Base-by-base conservation (phyloP, 2,113 vertebrate genomes). In the Thunnus maccoyii region DNA sequence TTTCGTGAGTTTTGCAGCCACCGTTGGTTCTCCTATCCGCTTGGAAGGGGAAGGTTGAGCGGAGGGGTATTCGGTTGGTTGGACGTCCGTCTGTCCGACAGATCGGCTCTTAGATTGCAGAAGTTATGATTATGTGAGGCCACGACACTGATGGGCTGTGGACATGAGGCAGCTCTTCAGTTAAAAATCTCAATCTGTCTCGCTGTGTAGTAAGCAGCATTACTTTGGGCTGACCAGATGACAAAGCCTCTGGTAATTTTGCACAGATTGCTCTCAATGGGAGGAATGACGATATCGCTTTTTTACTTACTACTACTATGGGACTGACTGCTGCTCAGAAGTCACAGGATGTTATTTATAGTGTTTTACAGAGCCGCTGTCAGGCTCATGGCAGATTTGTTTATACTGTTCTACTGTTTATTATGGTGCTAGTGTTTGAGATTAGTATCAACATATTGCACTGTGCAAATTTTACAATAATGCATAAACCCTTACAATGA, bases 201-300 rank as follows among this genome's bases (percentile, higher is more conserved):
- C 54, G 30, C 63, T 74, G 63, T 56, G 76, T 68, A 72, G 63
- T 54, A 63, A 77, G 86, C 76, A 83, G 51, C 64, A 69, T 79
- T 20, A 83, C 88, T 86, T 80, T 15, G 76, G 87, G 78, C 89
- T 55, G 72, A 86, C 48, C 91, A 90, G 89, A 92, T 86, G 64
- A 81, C 58, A 13, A 76, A 60, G 79, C 82, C 69, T 61, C 84
- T 56, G 68, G 80, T 55, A 46, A 78, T 74, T 72, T 76, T 69
- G 72, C 72, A 67, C 68, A 83, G 68, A 85, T 72, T 78, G 77
- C 55, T 73, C 54, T 78, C 65, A 78, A 1, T 46, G 30, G 64
- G 46, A 71, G 36, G n/a, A 80, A 60, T 58, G 32, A 63, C 7
- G 14, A 61, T 25, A 44, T 1, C 2, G 60, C 22, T 47, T 72